Evolutionary conservation across 2,888 invertebrate species (phyloP), one percentile per base, ranked within the genome.

Genomic region (Microctonus aethiopoides): DNA sequence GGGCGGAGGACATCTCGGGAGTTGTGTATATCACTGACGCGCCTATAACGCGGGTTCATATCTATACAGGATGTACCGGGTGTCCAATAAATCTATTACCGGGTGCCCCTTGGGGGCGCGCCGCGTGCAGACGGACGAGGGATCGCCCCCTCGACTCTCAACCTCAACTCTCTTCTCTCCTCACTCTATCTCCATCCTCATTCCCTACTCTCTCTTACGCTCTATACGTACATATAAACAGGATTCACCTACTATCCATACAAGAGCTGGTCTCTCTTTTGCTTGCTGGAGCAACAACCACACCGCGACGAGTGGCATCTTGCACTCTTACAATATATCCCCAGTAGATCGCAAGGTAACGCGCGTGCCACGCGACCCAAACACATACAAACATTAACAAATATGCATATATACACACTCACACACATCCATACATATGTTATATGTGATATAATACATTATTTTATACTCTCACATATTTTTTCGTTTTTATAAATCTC

Each of bases 81-180:
- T 82, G 81, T 80, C 83, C 83, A 83, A 85, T 86, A 86, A 86
- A 86, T 86, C 85, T 84, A 86, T 86, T 86, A 86, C 82, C 81
- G 80, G 76, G 72, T 11, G 68, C 82, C 84, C 85, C 73, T 74
- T 83, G 80, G 85, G 79, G 73, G 73, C 68, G 76, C 64, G 64
- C 59, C 62, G 63, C 61, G 73, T 70, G 70, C 61, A 59, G 64
- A 67, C 71, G 69, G 56, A 63, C 67, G 61, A 57, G 67, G 41
- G 52, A 71, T 69, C 71, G 60, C 61, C 67, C 70, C 69, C 65
- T 62, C 65, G 67, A 51, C 52, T 62, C 69, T 65, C 57, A 61
- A 68, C 64, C 72, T 68, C 65, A 61, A 56, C 61, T 66, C 72
- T 67, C 56, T 72, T 64, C 61, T 66, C 72, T 67, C 56, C 72